Percentiles rank a stretch among this genome's conserved stretches.
Conservation (phyloP, 2,888 invertebrate species). For the Pyrochroa serraticornis region DNA sequence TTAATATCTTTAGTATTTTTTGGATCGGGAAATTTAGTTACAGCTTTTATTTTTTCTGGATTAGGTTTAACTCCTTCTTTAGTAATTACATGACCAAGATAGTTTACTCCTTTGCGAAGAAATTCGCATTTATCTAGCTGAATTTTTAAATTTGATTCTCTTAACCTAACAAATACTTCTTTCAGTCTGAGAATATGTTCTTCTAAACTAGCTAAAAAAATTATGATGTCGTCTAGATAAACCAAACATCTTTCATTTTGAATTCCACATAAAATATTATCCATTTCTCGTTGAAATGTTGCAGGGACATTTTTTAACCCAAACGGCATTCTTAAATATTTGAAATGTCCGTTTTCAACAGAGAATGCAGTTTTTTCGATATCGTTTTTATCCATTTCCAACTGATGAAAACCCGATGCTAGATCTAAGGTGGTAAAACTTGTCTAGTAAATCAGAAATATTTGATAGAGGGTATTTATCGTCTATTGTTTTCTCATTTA, state of each 20-base stretch:
- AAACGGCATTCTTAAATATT: neutral
- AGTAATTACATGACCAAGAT: too few species aligned
- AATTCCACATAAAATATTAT: too few species aligned
- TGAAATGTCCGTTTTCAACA: neutral
- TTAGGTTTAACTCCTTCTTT: too few species aligned
- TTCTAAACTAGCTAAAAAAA: neutral
- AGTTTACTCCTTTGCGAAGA: too few species aligned
- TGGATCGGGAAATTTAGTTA: too few species aligned
- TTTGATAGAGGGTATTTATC: neutral
- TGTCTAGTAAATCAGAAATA: neutral
- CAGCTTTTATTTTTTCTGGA: too few species aligned
- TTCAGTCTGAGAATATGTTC: neutral
- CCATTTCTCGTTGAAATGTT: too few species aligned
- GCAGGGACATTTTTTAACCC: neutral
- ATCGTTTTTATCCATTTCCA: neutral
- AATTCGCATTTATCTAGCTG: too few species aligned
- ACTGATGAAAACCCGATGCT: neutral
- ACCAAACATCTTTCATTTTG: too few species aligned
- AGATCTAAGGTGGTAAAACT: slow-evolving; percentile 1
- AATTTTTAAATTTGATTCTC: neutral
- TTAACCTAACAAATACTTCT: neutral
- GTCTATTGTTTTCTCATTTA: neutral
- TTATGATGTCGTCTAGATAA: neutral
- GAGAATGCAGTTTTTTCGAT: neutral
- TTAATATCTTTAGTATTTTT: neutral